These are phyloP conservation scores for Tinamus guttatus DNA, from an alignment of 2,113 vertebrate species.

Conservation along the genomic window DNA sequence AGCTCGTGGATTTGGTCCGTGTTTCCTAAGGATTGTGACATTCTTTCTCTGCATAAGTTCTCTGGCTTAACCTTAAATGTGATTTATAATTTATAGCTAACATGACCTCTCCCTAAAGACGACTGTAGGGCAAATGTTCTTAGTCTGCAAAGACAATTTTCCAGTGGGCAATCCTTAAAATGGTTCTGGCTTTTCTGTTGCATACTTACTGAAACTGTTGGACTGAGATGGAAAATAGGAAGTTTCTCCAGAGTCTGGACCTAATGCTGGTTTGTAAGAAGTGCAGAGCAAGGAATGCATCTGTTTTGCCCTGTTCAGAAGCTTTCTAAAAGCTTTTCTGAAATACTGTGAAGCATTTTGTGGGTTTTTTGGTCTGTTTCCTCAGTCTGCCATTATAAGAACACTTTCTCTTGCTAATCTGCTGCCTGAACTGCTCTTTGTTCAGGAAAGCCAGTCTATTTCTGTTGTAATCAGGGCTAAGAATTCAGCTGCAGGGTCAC, in stretches of 20 bases:
- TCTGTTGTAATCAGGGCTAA: constrained; percentile 45
- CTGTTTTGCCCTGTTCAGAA: background rate
- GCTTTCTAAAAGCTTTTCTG: background rate
- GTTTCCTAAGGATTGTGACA: constrained; percentile 49
- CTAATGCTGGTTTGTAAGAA: background rate
- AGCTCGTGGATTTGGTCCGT: background rate
- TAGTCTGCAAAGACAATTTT: background rate
- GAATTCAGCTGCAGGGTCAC: constrained; percentile 56
- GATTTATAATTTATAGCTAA: background rate
- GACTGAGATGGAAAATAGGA: background rate
- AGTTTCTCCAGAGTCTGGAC: background rate
- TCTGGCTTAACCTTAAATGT: background rate
- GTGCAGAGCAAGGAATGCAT: accelerated
- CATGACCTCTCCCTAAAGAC: background rate
- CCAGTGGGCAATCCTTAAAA: background rate
- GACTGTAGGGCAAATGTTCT: background rate
- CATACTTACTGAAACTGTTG: background rate
- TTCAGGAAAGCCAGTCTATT: constrained; percentile 51
- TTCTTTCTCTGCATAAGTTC: constrained; percentile 16
- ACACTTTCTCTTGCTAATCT: constrained; percentile 24
- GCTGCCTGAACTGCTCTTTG: constrained; percentile 53
- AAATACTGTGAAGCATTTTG: background rate
- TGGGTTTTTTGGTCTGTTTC: background rate
- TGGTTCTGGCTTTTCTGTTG: background rate
- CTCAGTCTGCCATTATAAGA: constrained; percentile 11